Evolutionary conservation across 1,140 invertebrate genomes (phyloP).

Genomic region (Palaemon carinicauda): DNA sequence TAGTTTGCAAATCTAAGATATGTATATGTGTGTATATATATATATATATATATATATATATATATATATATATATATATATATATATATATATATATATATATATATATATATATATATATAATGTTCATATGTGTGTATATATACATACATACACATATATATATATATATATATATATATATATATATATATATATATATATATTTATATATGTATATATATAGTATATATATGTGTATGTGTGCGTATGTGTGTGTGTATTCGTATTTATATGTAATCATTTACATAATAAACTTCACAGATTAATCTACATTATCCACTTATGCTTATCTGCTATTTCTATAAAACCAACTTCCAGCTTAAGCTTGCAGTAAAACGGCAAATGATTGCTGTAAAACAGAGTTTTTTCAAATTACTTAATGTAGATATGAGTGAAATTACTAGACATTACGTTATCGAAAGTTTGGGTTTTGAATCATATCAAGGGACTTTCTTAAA

Average conservation of each 20-base stretch:
- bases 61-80: background rate
- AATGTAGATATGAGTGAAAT: no score
- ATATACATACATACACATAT: background rate
- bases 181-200: background rate
- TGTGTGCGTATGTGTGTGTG: no score
- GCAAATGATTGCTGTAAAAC: no score
- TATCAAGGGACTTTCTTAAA: no score
- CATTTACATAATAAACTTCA: no score
- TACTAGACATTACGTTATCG: no score
- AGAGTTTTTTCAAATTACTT: no score
- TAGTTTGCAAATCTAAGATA: background rate
- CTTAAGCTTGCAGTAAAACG: no score
- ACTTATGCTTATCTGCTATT: background rate
- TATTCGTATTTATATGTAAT: background rate
- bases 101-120: background rate
- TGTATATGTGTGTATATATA: background rate
- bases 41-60: slow-evolving; percentile 15
- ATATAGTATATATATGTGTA: background rate
- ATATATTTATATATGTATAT: background rate
- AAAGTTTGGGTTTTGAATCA: no score
- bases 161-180: slow-evolving; percentile 18
- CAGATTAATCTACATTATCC: background rate
- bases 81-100: slow-evolving; percentile 6
- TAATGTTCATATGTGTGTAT: no score
- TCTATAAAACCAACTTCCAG: no score